Conservation (phyloP, 2,888 invertebrate genomes). For the Pyrochroa serraticornis region DNA sequence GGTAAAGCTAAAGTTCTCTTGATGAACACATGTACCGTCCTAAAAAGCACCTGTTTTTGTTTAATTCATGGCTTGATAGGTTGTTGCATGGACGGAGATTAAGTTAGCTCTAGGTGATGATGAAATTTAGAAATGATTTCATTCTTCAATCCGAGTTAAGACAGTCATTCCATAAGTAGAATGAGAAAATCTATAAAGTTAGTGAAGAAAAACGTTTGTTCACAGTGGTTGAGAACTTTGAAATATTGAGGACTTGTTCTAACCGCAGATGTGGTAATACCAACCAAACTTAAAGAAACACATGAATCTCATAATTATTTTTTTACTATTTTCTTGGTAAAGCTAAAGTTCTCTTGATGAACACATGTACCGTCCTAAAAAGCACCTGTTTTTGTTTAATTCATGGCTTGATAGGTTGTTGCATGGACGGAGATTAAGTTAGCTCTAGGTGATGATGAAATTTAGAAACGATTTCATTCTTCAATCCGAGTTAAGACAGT, state of each 20-base stretch:
- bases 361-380: not conserved
- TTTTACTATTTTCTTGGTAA: no score
- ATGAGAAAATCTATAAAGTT: no score
- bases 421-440: conserved; percentile 7
- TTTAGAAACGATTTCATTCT: not conserved
- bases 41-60: not conserved
- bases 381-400: not conserved
- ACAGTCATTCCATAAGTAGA: no score
- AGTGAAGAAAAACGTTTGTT: no score
- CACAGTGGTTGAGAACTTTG: no score
- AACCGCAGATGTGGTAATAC: no score
- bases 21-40: not conserved
- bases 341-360: no score
- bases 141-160: no score
- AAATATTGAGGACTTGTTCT: no score
- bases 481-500: conserved; percentile 11
- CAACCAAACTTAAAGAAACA: not conserved
- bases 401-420: not conserved
- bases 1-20: no score
- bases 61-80: conserved; percentile 12
- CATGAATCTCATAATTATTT: no score
- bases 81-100: not conserved
- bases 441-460: conserved; percentile 8
- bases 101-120: not conserved
- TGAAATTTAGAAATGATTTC: conserved; percentile 2